Conservation (phyloP, 37 sponge, comb jelly and placozoan species). For the Aplysina aerophoba region DNA sequence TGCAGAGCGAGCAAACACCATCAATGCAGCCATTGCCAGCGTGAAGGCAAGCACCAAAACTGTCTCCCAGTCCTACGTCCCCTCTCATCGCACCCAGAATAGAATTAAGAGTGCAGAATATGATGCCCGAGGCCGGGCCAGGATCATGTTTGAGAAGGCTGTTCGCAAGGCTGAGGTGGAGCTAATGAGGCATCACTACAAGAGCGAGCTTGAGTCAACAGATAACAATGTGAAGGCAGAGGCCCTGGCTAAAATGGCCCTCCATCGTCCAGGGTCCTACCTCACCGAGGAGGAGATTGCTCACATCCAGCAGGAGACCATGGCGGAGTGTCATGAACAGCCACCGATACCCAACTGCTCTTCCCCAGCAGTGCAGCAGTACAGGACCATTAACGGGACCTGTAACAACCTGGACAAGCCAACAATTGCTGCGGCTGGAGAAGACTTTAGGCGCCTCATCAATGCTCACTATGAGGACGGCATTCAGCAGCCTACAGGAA, state of each 20-base stretch:
- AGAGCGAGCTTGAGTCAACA: not conserved
- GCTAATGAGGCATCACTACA: not conserved
- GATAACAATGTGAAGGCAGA: constrained; percentile 33
- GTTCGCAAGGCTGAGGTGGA: constrained; percentile 16
- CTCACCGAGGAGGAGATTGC: constrained; percentile 49
- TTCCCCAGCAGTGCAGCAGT: not conserved
- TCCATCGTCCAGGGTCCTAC: constrained; percentile 53
- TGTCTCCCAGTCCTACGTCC: not conserved
- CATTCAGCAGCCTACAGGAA: constrained; percentile 52
- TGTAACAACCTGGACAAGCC: constrained; percentile 88
- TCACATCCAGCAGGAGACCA: not conserved
- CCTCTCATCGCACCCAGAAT: not conserved
- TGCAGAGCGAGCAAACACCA: not conserved
- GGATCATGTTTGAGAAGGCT: constrained; percentile 10
- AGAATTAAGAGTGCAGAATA: not conserved
- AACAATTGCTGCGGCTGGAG: constrained; percentile 59
- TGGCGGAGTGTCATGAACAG: not conserved
- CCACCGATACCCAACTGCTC: not conserved
- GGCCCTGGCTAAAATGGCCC: constrained; percentile 45
- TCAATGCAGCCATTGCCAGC: not conserved
- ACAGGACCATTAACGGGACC: constrained; percentile 78
- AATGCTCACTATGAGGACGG: constrained; percentile 84
- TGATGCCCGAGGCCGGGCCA: not conserved
- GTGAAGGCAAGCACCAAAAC: too few species aligned
- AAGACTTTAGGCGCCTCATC: constrained; percentile 62